Evolutionary conservation across 2,888 invertebrate species (phyloP).

Genomic region (Protonemura montana): DNA sequence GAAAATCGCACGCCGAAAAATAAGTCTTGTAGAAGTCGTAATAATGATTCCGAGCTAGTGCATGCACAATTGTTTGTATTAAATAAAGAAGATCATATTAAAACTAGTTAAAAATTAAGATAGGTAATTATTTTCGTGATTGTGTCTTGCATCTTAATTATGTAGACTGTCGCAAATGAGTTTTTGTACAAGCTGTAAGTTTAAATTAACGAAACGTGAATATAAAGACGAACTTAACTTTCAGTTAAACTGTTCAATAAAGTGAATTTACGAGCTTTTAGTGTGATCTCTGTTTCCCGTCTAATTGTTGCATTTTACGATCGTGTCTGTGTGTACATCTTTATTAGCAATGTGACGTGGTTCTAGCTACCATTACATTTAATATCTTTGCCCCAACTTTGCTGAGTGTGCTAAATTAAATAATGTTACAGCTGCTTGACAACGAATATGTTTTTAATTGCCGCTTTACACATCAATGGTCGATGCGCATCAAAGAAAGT

Average conservation of each 20-base stretch:
- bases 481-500: too few relatives aligned
- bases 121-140: neutral
- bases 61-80: too few relatives aligned
- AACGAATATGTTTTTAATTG: neutral
- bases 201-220: constrained; percentile 8
- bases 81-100: neutral
- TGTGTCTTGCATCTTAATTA: neutral
- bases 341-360: constrained; percentile 29
- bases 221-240: constrained; percentile 7
- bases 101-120: neutral
- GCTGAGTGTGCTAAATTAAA: neutral
- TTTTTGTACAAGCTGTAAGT: constrained; percentile 24
- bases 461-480: too few relatives aligned
- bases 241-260: constrained; percentile 26
- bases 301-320: constrained; percentile 37
- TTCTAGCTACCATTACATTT: neutral
- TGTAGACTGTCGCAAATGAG: neutral
- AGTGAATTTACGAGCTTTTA: constrained; percentile 29
- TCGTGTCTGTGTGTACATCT: constrained; percentile 18
- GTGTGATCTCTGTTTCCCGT: constrained; percentile 24
- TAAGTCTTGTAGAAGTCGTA: too few relatives aligned
- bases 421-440: neutral
- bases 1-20: too few relatives aligned
- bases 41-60: too few relatives aligned
- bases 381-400: neutral